Base-by-base conservation (phyloP, 2,888 invertebrate species). In the Agriopis leucophaearia region DNA sequence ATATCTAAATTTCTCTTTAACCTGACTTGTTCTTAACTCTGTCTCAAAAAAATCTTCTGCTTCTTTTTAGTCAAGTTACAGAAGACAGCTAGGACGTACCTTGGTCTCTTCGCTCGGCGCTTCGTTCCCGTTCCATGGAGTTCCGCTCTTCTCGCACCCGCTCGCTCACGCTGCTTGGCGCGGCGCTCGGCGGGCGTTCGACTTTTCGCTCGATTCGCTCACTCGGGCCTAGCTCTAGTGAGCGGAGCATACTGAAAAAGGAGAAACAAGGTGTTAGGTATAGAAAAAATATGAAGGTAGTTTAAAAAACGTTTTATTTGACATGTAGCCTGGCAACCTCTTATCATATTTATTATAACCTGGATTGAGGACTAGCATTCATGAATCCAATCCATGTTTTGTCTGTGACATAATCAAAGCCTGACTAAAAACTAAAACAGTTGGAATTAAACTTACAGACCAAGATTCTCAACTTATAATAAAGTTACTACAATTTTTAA, bases 211-310 rank as follows among this genome's bases (percentile, higher is more conserved):
- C 90, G 63, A 85, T 72, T 40, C 79, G 77, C 66, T 87, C 88
- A 80, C 92, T 89, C 65, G 86, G 87, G 66, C 88, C 87, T 54
- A 91, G 95, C 87, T 98, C 98, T 80, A 97, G 95, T 59, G 97
- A 96, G 86, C 97, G 96, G 82, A 97, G 94, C 85, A 97, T 96
- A 89, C 97, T 96, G 95, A 2, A 94, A 88, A 50, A 50, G 15
- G n/a, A 40, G 15, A 55, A 44, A 44, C 2, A 40, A 12, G 2
- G 0, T 6, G 7, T 0, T 48, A n/a, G n/a, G n/a, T n/a, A 8
- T 16, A 16, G 16, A 48, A 48, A n/a, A 48, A 7, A n/a, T 15
- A 45, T 42, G 10, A 13, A 13, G 12, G 12, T 10, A 42, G 5
- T 10, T 12, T 42, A 5, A 13, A 10, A 42, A 38, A 38, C 7